Evolutionary conservation across 2,797 vertebrate species (phyloP).

Genomic region (Coranthus polyacanthus): DNA sequence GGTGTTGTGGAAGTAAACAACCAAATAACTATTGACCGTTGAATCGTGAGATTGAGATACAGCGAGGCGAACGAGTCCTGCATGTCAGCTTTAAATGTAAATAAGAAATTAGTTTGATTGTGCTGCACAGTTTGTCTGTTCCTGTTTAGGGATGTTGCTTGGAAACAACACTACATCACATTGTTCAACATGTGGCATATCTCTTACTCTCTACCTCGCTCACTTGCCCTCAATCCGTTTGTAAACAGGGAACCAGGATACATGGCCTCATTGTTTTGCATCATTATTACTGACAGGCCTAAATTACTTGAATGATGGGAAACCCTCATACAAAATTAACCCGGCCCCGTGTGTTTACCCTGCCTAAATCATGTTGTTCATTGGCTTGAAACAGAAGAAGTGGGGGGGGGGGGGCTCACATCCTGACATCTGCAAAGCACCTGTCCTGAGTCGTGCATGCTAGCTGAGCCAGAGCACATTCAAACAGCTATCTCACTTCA

Average conservation of each 20-base stretch:
- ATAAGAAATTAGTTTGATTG: slow-evolving; percentile 65
- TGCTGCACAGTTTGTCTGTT: slow-evolving; percentile 67
- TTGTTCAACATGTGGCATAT: slow-evolving; percentile 75
- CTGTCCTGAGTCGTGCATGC: slow-evolving; percentile 70
- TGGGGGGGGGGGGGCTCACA: slow-evolving; percentile 57
- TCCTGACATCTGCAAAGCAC: slow-evolving; percentile 84
- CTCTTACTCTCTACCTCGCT: slow-evolving; percentile 27
- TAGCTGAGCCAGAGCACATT: slow-evolving; percentile 49
- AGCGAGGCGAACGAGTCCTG: slow-evolving; percentile 24
- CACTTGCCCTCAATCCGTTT: slow-evolving; percentile 40
- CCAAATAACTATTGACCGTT: slow-evolving; percentile 57
- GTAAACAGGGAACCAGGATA: slow-evolving; percentile 67
- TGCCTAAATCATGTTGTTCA: slow-evolving; percentile 69
- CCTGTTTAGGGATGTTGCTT: slow-evolving; percentile 77
- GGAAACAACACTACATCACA: slow-evolving; percentile 74
- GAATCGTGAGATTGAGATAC: slow-evolving; percentile 36
- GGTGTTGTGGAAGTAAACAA: slow-evolving; percentile 65
- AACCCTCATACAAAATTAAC: slow-evolving; percentile 74
- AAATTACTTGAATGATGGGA: slow-evolving; percentile 78
- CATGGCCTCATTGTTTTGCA: slow-evolving; percentile 78
- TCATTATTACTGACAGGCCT: slow-evolving; percentile 80
- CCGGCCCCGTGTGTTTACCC: slow-evolving; percentile 76
- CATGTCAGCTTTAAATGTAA: slow-evolving; percentile 40
- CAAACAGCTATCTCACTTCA: slow-evolving; percentile 42
- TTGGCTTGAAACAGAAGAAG: slow-evolving; percentile 65